Evolutionary conservation across 2,888 invertebrate genomes (phyloP).

Genomic region (Apotomis capreana): DNA sequence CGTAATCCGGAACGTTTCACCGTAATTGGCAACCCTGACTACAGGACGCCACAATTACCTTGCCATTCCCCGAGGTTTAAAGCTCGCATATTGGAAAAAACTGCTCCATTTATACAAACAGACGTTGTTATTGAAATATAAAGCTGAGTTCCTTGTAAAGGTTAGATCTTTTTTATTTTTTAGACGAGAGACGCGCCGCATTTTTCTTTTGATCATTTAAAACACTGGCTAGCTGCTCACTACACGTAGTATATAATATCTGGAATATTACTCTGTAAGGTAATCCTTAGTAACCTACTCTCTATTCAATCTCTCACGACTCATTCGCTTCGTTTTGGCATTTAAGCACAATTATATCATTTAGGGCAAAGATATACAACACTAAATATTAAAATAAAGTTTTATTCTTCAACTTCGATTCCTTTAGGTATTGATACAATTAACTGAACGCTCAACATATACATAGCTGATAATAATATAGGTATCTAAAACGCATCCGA

Average conservation of each 20-base stretch:
- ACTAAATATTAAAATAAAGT: too few relatives aligned
- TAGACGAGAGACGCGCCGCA: neutral
- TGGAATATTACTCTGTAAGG: neutral
- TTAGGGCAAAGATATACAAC: too few relatives aligned
- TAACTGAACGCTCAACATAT: too few relatives aligned
- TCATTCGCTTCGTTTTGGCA: too few relatives aligned
- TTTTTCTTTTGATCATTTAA: neutral
- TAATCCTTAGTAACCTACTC: too few relatives aligned
- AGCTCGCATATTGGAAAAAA: constrained; percentile 13
- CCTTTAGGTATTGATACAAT: too few relatives aligned
- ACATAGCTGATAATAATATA: too few relatives aligned
- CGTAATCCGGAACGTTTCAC: neutral
- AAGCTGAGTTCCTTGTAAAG: neutral
- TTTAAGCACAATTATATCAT: too few relatives aligned
- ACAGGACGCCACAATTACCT: constrained; percentile 3
- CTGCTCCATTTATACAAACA: constrained; percentile 6
- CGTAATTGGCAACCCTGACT: neutral
- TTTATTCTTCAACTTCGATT: too few relatives aligned
- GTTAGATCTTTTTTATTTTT: neutral
- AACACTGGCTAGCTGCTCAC: neutral
- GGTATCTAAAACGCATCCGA: neutral
- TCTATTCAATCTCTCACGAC: too few relatives aligned
- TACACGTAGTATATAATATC: too few relatives aligned
- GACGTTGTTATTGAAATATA: constrained; percentile 15
- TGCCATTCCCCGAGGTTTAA: neutral